Evolutionary conservation across 1,140 invertebrate genomes (phyloP), one percentile per base, ranked within the genome.

Genomic region (Agraylea sexmaculata): DNA sequence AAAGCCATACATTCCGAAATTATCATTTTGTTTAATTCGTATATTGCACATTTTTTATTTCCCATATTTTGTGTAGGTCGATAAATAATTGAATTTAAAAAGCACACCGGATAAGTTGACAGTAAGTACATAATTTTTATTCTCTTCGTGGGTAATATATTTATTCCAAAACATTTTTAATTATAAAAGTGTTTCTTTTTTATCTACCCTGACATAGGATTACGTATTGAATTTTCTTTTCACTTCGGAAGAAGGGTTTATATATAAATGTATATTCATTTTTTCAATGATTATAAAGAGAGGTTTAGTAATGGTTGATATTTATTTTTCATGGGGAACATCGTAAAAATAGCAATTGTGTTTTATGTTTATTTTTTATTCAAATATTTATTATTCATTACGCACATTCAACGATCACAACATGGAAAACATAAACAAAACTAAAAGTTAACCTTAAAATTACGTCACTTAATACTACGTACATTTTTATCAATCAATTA

Each of bases 171-270:
- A n/a, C n/a, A n/a, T n/a, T n/a, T n/a, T n/a, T n/a, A n/a, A n/a
- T n/a, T n/a, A n/a, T n/a, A n/a, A n/a, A n/a, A n/a, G n/a, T n/a
- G n/a, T n/a, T n/a, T n/a, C n/a, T 54, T 53, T 53, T 56, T 58
- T 58, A 53, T 65, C 65, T 68, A 68, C 65, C 65, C 65, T 68
- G 65, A 66, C 62, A 63, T 60, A 62, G 64, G 64, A 64, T 68
- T 68, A 68, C 65, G 65, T 68, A 68, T 68, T 64, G 62, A 63
- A 58, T 41, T 41, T 30, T 41, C 23, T 41, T 41, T 41, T 18
- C 39, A 41, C 39, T 34, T 29, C 29, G 62, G 62, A 60, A 17
- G 22, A 40, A 4, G 62, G 56, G 61, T 62, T 57, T 48, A 60
- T 59, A 48, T 58, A 58, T 62, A 61, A 60, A 51, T 55, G 55